A percentile compares a stretch with the other conserved stretches of the same genome.
phyloP scores from a whole-genome alignment of 2,113 vertebrate genomes.

The Syngnathus typhle region DNA sequence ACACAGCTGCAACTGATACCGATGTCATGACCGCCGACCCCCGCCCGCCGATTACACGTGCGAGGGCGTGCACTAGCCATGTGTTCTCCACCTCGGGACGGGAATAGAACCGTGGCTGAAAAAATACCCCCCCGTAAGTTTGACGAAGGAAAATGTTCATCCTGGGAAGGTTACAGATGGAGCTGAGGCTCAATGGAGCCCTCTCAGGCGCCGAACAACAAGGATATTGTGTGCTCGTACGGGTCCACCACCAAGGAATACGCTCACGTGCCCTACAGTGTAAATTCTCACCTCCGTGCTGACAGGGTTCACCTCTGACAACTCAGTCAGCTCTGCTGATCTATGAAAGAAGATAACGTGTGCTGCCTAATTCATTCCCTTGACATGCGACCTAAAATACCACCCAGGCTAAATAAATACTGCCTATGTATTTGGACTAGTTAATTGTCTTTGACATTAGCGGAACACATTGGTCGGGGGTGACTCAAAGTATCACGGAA shows the following conservation, averaged over 20 bases:
- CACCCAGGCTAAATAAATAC: constrained; percentile 19
- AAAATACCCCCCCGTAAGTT: constrained; percentile 24
- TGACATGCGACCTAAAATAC: constrained; percentile 25
- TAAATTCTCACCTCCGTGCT: constrained; percentile 35
- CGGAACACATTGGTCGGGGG: too few species aligned
- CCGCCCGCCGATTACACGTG: constrained; percentile 22
- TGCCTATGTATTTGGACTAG: constrained; percentile 11
- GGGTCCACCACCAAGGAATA: constrained; percentile 18
- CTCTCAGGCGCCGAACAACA: constrained; percentile 30
- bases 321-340: constrained; percentile 33
- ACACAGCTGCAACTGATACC: constrained; percentile 43
- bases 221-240: constrained; percentile 20
- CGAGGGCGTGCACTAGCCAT: constrained; percentile 22
- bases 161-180: constrained; percentile 10
- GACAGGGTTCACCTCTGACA: constrained; percentile 35
- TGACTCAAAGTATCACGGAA: not conserved
- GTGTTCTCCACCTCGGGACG: constrained; percentile 34
- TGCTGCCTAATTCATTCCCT: constrained; percentile 17
- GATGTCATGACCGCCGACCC: constrained; percentile 31
- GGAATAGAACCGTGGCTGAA: constrained; percentile 43
- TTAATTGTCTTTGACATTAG: too few species aligned
- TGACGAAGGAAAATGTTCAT: constrained; percentile 27
- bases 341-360: constrained; percentile 26
- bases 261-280: constrained; percentile 18
- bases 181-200: constrained; percentile 19